phyloP scores from a whole-genome alignment of 2,888 invertebrate genomes.

The Nomada hirtipes region DNA sequence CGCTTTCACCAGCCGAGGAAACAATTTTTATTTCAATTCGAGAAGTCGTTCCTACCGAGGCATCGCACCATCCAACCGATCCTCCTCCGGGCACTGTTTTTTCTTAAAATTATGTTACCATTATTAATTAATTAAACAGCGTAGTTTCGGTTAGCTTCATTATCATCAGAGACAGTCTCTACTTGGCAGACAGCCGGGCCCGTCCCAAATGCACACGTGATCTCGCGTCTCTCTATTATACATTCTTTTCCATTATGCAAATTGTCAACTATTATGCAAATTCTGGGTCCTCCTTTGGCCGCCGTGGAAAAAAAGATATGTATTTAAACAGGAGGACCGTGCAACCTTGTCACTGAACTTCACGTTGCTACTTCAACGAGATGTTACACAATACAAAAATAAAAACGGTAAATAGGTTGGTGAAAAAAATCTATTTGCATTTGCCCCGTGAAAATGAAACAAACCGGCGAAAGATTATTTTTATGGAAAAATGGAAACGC shows the following conservation, averaged over 20 bases:
- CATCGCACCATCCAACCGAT: background rate
- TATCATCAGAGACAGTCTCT: conserved; percentile 55
- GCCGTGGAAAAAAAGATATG: conserved; percentile 59
- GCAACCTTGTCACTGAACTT: conserved; percentile 44
- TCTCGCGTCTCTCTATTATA: conserved; percentile 60
- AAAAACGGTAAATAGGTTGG: background rate
- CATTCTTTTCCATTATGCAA: conserved; percentile 73
- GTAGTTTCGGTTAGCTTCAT: conserved; percentile 55
- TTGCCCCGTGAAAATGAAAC: background rate
- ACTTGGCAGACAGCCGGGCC: conserved; percentile 33
- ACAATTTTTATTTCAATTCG: conserved; percentile 11
- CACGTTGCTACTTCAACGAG: background rate
- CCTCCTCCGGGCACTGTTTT: background rate
- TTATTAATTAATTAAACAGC: conserved; percentile 53
- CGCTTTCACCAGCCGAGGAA: background rate
- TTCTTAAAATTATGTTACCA: conserved; percentile 7
- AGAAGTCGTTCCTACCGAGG: background rate
- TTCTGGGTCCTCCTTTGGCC: conserved; percentile 53
- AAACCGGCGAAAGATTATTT: conserved; percentile 4
- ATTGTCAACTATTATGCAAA: conserved; percentile 69
- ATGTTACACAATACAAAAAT: background rate
- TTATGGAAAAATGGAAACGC: background rate
- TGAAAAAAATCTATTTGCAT: background rate
- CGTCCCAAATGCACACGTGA: conserved; percentile 63
- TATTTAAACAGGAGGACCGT: conserved; percentile 58